Percentiles rank a stretch among this genome's conserved stretches.
These are phyloP conservation scores for Chloromyia formosa DNA, from an alignment of 2,888 invertebrate genomes.

Conservation along the genomic window DNA sequence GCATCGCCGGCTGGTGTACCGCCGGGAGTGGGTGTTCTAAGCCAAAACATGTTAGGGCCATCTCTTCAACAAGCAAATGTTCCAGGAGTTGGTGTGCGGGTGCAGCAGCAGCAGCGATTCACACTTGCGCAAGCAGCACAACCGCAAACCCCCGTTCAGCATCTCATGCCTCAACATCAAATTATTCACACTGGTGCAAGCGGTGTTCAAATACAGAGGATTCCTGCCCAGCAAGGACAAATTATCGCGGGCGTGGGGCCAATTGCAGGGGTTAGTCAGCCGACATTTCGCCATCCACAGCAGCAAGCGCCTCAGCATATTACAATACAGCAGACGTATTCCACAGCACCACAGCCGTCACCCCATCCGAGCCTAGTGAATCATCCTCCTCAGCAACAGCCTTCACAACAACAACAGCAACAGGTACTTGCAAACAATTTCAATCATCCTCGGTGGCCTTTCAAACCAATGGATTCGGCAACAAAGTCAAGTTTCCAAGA, in stretches of 20 bases:
- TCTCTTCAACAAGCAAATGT: constrained; percentile 49
- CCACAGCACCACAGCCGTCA: constrained; percentile 41
- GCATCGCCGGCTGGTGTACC: background rate
- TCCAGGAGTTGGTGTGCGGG: constrained; percentile 55
- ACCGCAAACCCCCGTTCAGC: constrained; percentile 15
- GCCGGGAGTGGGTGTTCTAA: constrained; percentile 19
- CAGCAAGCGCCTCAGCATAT: constrained; percentile 52
- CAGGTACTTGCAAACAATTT: constrained; percentile 43
- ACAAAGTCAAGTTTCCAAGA: constrained; percentile 72
- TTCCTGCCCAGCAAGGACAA: constrained; percentile 53
- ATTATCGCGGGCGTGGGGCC: constrained; percentile 38
- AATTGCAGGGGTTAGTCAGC: constrained; percentile 13
- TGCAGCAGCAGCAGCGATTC: constrained; percentile 53
- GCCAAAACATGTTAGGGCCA: constrained; percentile 37
- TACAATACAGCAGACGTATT: constrained; percentile 46
- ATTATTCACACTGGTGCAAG: constrained; percentile 52
- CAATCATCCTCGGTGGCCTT: constrained; percentile 62
- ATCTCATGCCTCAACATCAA: constrained; percentile 47
- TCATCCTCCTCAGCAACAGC: constrained; percentile 55
- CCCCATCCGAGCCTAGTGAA: constrained; percentile 53
- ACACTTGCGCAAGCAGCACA: constrained; percentile 51
- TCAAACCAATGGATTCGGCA: constrained; percentile 70
- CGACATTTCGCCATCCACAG: constrained; percentile 45
- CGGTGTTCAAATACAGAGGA: constrained; percentile 50
- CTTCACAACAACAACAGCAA: constrained; percentile 53